These are phyloP conservation scores for Chaetodon trifasciatus DNA, from an alignment of 2,797 vertebrate genomes.

Conservation along the genomic window DNA sequence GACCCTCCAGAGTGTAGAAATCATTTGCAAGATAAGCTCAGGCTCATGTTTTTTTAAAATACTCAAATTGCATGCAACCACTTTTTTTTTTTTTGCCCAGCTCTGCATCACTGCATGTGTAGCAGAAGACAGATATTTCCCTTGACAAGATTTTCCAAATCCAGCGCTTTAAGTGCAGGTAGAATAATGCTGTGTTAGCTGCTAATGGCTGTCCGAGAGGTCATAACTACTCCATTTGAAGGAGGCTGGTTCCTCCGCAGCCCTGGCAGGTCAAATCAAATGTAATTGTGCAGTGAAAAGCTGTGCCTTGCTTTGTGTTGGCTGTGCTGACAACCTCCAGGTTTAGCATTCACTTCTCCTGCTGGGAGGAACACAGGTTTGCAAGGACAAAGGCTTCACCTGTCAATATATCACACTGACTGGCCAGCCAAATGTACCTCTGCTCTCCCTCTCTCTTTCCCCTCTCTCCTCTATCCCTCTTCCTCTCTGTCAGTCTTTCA, in stretches of 20 bases:
- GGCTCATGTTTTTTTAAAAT: conserved; percentile 80
- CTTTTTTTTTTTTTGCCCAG: conserved; percentile 46
- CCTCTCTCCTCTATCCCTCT: conserved; percentile 60
- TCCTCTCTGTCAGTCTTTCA: conserved; percentile 75
- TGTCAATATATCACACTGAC: conserved; percentile 91
- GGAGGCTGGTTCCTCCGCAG: conserved; percentile 79
- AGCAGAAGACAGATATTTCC: conserved; percentile 77
- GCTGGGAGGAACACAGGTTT: conserved; percentile 87
- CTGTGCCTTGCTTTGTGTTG: conserved; percentile 78
- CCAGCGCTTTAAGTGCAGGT: conserved; percentile 78
- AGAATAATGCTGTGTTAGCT: conserved; percentile 81
- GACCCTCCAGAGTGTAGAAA: conserved; percentile 69
- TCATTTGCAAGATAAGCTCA: conserved; percentile 75
- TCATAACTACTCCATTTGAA: conserved; percentile 87
- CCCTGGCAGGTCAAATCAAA: conserved; percentile 86
- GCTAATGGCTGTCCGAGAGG: conserved; percentile 87
- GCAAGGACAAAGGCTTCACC: conserved; percentile 91
- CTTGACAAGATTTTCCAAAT: conserved; percentile 81
- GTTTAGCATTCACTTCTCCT: conserved; percentile 87
- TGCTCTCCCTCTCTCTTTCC: conserved; percentile 49
- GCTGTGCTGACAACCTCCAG: conserved; percentile 85
- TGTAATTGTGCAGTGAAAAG: conserved; percentile 87
- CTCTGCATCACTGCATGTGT: conserved; percentile 67
- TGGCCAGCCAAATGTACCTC: conserved; percentile 83
- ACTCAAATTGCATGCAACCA: conserved; percentile 73